These are phyloP conservation scores for Dione juno DNA, from an alignment of 2,888 invertebrate genomes.

Conservation along the genomic window DNA sequence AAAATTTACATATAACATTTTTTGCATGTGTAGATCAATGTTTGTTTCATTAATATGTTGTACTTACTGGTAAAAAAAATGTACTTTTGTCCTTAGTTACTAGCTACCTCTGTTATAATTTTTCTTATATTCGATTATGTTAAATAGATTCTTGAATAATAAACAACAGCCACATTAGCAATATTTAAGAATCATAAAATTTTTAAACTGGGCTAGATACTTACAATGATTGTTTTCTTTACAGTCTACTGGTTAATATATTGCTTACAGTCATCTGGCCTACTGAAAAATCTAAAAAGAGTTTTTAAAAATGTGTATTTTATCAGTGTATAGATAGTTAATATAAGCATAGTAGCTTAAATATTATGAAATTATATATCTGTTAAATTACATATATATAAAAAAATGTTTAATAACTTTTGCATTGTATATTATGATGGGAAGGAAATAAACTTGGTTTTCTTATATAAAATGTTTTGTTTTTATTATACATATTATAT, in stretches of 20 bases:
- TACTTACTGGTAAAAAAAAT: constrained; percentile 22
- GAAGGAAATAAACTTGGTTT: constrained; percentile 38
- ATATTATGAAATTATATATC: constrained; percentile 28
- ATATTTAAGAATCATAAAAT: not conserved
- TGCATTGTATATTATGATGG: constrained; percentile 30
- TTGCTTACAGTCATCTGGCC: not conserved
- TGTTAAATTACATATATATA: constrained; percentile 31
- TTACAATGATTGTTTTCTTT: constrained; percentile 17
- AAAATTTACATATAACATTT: constrained; percentile 22
- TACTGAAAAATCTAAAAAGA: not conserved
- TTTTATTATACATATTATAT: constrained; percentile 8
- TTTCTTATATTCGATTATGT: constrained; percentile 3
- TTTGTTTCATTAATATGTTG: constrained; percentile 17
- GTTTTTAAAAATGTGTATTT: constrained; percentile 3
- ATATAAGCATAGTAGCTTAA: constrained; percentile 22
- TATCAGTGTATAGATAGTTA: constrained; percentile 20
- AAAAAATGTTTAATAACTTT: constrained; percentile 35
- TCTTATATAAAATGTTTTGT: constrained; percentile 30
- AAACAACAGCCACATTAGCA: not conserved
- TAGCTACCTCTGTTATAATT: constrained; percentile 13
- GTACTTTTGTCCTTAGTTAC: constrained; percentile 11
- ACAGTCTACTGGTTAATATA: not conserved
- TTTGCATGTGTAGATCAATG: constrained; percentile 21
- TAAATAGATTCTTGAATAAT: not conserved
- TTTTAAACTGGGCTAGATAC: constrained; percentile 24